Base-by-base conservation (phyloP, 2,113 vertebrate genomes). In the Alethe castanea region DNA sequence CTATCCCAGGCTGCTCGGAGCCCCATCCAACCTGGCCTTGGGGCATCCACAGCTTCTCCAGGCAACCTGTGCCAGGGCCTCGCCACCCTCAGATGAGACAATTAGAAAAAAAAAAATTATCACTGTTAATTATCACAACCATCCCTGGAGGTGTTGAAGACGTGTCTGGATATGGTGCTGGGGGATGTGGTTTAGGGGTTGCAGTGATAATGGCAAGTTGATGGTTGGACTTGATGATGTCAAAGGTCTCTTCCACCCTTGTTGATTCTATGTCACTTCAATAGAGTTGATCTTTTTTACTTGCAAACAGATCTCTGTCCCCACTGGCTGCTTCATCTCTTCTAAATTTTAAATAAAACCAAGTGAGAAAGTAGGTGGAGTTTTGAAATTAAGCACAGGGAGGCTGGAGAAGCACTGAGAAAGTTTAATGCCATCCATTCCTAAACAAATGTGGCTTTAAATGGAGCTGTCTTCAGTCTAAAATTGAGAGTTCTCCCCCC, bases 241-340 rank as follows among this genome's bases (percentile, higher is more conserved):
- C 40, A 35, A 40, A 22, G 8, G 9, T 23, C 19, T 40, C n/a
- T 54, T 23, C 40, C 47, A 76, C 22, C 47, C 14, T 40, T 26
- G 18, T 13, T 26, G 24, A 15, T 59, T 67, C 38, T 22, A 2
- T 7, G 11, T 8, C 70, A 29, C 11, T 61, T 28, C 15, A 18
- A 4, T 2, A 13, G 35, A 25, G 26, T 3, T 48, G 18, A 38
- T 36, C 5, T 35, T 72, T 54, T 22, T 33, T 2, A 24, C 31
- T 14, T 52, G 14, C 2, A 16, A 48, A 26, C 19, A 57, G 8
- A 16, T 3, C 6, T 20, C 35, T 3, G 0, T 5, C 15, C 7
- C 28, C 33, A 11, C 5, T 5, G 16, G 29, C 26, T 15, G 23
- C 16, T 44, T 59, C 12, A 4, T 20, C 8, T 28, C 42, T 61